Conservation (phyloP, 2,797 vertebrate species). For the Mallotus villosus region DNA sequence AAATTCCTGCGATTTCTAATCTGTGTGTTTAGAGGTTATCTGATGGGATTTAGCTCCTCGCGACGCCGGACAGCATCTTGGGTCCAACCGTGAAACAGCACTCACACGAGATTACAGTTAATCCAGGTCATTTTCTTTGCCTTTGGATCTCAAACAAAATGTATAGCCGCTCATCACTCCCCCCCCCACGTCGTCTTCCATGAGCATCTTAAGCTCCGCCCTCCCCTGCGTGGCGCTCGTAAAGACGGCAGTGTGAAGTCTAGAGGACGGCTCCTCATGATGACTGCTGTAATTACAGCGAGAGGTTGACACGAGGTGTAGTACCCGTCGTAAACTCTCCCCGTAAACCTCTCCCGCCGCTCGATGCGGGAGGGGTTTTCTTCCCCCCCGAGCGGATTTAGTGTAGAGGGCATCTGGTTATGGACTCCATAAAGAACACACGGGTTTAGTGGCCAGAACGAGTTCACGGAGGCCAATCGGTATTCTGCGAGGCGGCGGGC, state of each 20-base stretch:
- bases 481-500: constrained; percentile 48
- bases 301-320: constrained; percentile 54
- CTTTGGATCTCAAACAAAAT: constrained; percentile 38
- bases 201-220: constrained; percentile 26
- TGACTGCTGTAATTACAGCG: constrained; percentile 63
- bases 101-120: constrained; percentile 37
- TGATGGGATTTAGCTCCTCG: constrained; percentile 67
- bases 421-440: constrained; percentile 60
- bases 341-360: constrained; percentile 52
- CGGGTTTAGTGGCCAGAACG: constrained; percentile 39
- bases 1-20: constrained; percentile 79
- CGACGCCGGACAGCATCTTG: constrained; percentile 53
- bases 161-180: constrained; percentile 24
- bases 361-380: background rate
- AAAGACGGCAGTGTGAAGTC: constrained; percentile 43
- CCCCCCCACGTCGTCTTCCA: constrained; percentile 11
- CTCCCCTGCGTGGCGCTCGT: constrained; percentile 32
- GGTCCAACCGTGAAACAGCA: constrained; percentile 52
- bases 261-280: constrained; percentile 43
- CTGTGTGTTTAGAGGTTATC: constrained; percentile 70
- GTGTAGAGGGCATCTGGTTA: constrained; percentile 52
- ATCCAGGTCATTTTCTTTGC: constrained; percentile 46
- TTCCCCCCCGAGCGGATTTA: constrained; percentile 49
- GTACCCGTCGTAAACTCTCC: constrained; percentile 58
- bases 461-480: constrained; percentile 49